A percentile compares a stretch with the other conserved stretches of the same genome.
phyloP scores from a whole-genome alignment of 2,888 invertebrate species.

The Acanthococcus lagerstroemiae region DNA sequence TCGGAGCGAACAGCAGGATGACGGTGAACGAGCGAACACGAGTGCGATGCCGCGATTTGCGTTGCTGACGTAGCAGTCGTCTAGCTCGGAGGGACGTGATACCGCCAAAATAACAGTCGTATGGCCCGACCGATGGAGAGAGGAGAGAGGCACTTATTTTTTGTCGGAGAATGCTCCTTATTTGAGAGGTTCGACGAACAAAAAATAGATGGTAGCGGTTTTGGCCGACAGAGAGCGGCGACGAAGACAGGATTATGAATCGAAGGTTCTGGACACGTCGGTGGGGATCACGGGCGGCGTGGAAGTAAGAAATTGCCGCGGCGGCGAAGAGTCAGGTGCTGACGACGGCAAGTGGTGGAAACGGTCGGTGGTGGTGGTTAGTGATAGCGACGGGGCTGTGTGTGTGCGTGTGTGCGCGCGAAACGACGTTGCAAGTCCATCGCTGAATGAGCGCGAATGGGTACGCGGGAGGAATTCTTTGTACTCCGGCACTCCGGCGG shows the following conservation, averaged over 20 bases:
- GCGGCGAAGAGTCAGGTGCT: slow-evolving; percentile 10
- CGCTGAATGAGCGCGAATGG: slow-evolving; percentile 39
- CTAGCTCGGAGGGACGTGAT: too few species aligned
- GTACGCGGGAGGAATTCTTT: slow-evolving; percentile 38
- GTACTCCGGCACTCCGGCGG: too few species aligned
- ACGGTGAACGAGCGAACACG: not conserved
- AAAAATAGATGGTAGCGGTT: slow-evolving; percentile 5
- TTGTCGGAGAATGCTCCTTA: not conserved
- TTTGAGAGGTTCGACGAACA: slow-evolving; percentile 14
- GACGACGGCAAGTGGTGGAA: slow-evolving; percentile 1
- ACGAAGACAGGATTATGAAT: too few species aligned
- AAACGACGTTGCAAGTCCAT: slow-evolving; percentile 41
- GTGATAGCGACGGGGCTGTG: slow-evolving; percentile 31
- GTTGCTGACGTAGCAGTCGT: slow-evolving; percentile 3
- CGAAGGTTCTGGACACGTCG: too few species aligned
- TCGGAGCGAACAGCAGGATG: too few species aligned
- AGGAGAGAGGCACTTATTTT: not conserved
- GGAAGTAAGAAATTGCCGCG: not conserved
- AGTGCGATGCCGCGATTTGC: not conserved
- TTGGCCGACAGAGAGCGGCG: slow-evolving; percentile 7
- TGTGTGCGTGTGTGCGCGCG: too few species aligned
- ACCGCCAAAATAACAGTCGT: too few species aligned
- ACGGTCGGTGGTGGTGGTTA: slow-evolving; percentile 33
- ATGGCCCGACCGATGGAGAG: not conserved
- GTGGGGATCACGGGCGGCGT: not conserved